These are phyloP conservation scores for Chaetoderma sp. DNA, from an alignment of 2,888 invertebrate species.

Conservation along the genomic window DNA sequence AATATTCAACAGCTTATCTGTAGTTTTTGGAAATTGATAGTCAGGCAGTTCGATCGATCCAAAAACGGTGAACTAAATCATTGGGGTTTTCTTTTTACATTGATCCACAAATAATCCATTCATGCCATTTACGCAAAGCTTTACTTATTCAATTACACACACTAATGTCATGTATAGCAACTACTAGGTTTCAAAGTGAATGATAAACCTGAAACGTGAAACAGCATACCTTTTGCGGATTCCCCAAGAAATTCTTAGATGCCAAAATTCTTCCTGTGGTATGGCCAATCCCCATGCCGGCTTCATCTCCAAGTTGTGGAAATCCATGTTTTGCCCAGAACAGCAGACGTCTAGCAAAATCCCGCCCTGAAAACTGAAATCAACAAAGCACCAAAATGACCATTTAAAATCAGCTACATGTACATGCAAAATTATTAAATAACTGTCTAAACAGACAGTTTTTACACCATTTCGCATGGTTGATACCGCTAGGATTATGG, in stretches of 20 bases:
- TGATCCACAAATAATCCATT: not conserved
- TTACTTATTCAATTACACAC: not conserved
- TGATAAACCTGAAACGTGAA: too few species aligned
- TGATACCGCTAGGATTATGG: too few species aligned
- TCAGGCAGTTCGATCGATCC: too few species aligned
- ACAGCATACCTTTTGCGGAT: conserved; percentile 45
- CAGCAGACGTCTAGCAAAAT: conserved; percentile 43
- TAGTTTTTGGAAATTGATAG: too few species aligned
- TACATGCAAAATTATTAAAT: too few species aligned
- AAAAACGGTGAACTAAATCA: too few species aligned
- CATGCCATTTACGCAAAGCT: not conserved
- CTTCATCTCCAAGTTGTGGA: conserved; percentile 48
- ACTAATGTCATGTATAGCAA: not conserved
- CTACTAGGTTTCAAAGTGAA: not conserved
- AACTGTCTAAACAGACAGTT: too few species aligned
- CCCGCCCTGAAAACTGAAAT: conserved; percentile 37
- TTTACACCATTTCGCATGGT: too few species aligned
- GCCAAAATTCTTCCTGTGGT: conserved; percentile 44
- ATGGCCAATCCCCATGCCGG: conserved; percentile 48
- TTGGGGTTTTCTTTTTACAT: too few species aligned
- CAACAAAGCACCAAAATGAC: too few species aligned
- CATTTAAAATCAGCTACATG: too few species aligned
- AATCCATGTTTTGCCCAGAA: conserved; percentile 46
- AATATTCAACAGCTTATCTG: too few species aligned
- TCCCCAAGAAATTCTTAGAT: conserved; percentile 28